Percentiles rank a stretch among this genome's conserved stretches.
Evolutionary conservation across 2,888 invertebrate species (phyloP).

Genomic region (Limnephilus marmoratus): DNA sequence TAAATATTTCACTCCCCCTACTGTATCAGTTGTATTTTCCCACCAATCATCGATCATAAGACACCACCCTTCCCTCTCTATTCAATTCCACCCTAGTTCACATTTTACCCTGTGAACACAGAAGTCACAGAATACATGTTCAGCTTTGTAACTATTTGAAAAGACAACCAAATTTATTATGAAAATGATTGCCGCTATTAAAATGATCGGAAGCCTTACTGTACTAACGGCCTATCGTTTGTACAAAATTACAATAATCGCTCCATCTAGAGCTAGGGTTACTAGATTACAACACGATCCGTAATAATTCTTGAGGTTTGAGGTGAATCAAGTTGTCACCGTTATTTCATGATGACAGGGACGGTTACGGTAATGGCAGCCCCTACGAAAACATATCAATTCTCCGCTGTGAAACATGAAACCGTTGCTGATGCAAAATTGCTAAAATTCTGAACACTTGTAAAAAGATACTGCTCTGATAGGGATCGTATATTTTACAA

Average conservation of each 20-base stretch:
- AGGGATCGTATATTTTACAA: too few relatives aligned
- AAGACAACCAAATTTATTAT: neutral
- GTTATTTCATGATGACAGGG: neutral
- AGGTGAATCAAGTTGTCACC: neutral
- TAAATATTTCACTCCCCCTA: neutral
- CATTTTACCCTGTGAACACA: neutral
- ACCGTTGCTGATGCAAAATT: neutral
- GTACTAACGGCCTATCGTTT: neutral
- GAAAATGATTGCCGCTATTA: neutral
- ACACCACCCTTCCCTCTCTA: neutral
- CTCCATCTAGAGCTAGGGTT: neutral
- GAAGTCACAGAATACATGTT: neutral
- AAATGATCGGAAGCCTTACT: neutral
- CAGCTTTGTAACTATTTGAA: neutral
- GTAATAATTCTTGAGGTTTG: neutral
- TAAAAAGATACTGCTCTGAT: too few relatives aligned
- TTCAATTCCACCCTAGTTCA: neutral
- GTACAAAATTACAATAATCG: neutral
- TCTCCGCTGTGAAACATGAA: neutral
- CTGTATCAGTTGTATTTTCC: neutral
- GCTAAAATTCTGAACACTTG: too few relatives aligned
- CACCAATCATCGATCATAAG: neutral
- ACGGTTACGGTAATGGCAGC: neutral
- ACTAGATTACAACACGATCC: neutral
- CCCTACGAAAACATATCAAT: neutral